phyloP scores from a whole-genome alignment of 2,113 vertebrate genomes.

The Triplophysa dalaica region DNA sequence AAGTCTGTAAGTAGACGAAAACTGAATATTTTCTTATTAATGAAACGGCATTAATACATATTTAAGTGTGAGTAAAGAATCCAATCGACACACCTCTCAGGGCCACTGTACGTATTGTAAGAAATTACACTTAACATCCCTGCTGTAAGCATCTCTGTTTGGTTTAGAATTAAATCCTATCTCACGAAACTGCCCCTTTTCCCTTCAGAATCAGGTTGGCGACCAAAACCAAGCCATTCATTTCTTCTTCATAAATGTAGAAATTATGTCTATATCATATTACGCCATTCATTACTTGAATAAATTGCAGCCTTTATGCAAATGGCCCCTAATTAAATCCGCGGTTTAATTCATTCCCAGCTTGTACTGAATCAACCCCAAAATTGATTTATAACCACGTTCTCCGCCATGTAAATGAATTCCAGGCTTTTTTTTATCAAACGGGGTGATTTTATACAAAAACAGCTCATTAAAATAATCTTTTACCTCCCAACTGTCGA shows the following conservation, averaged over 20 bases:
- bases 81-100: too few species aligned
- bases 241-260: conserved; percentile 12
- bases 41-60: too few species aligned
- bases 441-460: neutral
- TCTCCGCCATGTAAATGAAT: conserved; percentile 18
- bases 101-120: too few species aligned
- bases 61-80: too few species aligned
- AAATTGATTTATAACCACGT: conserved; percentile 4
- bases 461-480: conserved; percentile 18
- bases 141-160: neutral
- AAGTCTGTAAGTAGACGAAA: too few species aligned
- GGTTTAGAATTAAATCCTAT: neutral
- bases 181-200: conserved; percentile 3
- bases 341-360: conserved; percentile 8
- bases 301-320: conserved; percentile 30
- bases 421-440: neutral
- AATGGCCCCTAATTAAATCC: conserved; percentile 12
- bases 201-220: neutral
- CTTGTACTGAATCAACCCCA: neutral
- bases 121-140: neutral
- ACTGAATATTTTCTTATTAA: too few species aligned
- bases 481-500: conserved; percentile 4
- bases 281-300: conserved; percentile 13
- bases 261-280: conserved; percentile 11
- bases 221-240: neutral